Evolutionary conservation across 2,888 invertebrate genomes (phyloP).

Genomic region (Quadriops clusia): DNA sequence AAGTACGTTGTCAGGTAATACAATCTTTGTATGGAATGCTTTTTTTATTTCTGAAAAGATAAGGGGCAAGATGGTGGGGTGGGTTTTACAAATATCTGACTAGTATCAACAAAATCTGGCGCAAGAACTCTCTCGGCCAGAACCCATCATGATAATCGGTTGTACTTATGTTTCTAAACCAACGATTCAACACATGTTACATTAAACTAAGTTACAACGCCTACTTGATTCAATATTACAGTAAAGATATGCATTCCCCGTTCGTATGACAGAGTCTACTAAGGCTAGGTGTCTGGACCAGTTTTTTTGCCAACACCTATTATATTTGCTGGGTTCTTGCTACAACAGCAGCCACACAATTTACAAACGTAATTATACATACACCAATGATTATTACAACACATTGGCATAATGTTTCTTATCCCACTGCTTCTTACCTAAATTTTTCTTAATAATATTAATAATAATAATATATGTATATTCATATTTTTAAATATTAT

Average conservation of each 20-base stretch:
- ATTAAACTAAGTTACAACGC: conserved; percentile 33
- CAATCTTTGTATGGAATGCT: conserved; percentile 40
- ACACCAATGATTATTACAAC: no score
- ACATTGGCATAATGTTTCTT: no score
- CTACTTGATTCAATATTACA: conserved; percentile 31
- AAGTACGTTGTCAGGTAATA: conserved; percentile 46
- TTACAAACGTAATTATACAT: no score
- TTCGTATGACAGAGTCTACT: conserved; percentile 35
- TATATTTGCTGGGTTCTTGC: no score
- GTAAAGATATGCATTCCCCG: conserved; percentile 37
- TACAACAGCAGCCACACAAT: no score
- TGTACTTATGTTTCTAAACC: conserved; percentile 35
- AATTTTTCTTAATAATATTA: conserved; percentile 13
- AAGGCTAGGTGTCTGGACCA: conserved; percentile 23
- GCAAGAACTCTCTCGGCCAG: conserved; percentile 5
- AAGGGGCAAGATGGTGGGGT: conserved; percentile 38
- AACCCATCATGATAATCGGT: conserved; percentile 22
- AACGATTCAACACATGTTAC: conserved; percentile 37
- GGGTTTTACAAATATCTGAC: conserved; percentile 38
- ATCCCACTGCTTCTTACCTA: no score
- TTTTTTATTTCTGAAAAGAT: conserved; percentile 29
- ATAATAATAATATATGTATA: conserved; percentile 16
- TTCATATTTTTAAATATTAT: conserved; percentile 34
- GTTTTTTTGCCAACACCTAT: conserved; percentile 1
- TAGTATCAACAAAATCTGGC: conserved; percentile 35